Conservation (phyloP, 2,113 vertebrate species). For the Coracopsis vasa region DNA sequence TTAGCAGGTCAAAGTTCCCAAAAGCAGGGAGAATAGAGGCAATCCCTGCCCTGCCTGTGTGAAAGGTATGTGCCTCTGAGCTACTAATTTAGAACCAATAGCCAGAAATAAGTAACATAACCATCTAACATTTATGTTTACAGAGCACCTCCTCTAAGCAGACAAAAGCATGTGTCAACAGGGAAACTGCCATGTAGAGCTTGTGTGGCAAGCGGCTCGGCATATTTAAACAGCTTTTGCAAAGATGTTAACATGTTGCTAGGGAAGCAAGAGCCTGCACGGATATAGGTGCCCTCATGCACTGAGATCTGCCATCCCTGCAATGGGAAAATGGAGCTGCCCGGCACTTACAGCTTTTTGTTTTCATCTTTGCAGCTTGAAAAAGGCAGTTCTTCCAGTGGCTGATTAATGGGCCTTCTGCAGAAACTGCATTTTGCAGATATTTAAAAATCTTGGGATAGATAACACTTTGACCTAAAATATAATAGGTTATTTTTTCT, state of each 20-base stretch:
- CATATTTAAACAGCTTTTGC: constrained; percentile 5
- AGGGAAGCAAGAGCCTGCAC: constrained; percentile 16
- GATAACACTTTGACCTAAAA: constrained; percentile 44
- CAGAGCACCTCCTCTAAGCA: constrained; percentile 17
- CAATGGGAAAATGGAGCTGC: constrained; percentile 26
- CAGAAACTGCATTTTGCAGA: constrained; percentile 1
- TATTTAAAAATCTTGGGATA: constrained; percentile 48
- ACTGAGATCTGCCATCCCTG: neutral
- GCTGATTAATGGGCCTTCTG: neutral
- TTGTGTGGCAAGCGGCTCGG: constrained; percentile 35
- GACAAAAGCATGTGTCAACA: constrained; percentile 56
- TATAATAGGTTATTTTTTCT: neutral
- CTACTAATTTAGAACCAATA: constrained; percentile 36
- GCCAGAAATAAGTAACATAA: constrained; percentile 2
- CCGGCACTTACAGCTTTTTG: neutral
- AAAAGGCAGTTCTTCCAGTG: neutral
- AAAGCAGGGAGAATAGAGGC: neutral
- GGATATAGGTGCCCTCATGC: constrained; percentile 6
- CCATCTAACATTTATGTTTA: neutral
- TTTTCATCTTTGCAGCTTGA: neutral
- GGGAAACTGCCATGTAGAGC: neutral
- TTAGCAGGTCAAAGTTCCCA: constrained; percentile 47
- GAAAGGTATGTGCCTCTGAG: constrained; percentile 24
- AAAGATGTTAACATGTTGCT: constrained; percentile 64
- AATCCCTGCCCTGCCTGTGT: neutral